Conservation (phyloP, 1,140 invertebrate species). For the Laupala kohalensis region DNA sequence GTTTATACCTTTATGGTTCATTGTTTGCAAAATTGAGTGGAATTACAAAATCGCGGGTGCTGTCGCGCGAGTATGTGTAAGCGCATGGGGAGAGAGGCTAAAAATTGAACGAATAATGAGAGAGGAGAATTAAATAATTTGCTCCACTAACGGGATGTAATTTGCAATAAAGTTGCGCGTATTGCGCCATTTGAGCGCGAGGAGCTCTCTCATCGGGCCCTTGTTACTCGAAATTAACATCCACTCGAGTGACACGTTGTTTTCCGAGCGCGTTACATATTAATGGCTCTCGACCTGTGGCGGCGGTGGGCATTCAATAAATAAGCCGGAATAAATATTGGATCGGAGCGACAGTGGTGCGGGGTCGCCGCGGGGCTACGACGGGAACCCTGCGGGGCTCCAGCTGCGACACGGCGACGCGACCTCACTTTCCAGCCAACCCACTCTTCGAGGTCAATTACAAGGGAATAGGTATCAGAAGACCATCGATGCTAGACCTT, state of each 20-base stretch:
- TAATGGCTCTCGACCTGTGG: not conserved
- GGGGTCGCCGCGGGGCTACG: too few species aligned
- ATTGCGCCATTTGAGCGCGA: not conserved
- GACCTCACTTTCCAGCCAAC: too few species aligned
- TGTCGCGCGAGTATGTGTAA: not conserved
- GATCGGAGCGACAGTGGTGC: not conserved
- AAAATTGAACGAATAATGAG: not conserved
- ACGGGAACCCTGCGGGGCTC: too few species aligned
- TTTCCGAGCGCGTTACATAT: not conserved
- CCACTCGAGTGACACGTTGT: not conserved
- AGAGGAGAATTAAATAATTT: not conserved
- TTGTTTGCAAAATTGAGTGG: not conserved
- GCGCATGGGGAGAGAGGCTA: not conserved
- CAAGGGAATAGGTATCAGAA: too few species aligned
- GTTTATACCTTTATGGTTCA: not conserved
- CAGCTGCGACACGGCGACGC: too few species aligned
- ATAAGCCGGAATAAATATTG: not conserved
- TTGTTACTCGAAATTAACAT: not conserved
- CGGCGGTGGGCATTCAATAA: not conserved
- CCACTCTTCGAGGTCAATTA: too few species aligned
- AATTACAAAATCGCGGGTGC: not conserved
- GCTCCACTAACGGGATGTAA: not conserved
- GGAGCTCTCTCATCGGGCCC: not conserved
- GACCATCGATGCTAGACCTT: too few species aligned
- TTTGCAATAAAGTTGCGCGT: not conserved